These are phyloP conservation scores for Netelia inedita DNA, from an alignment of 2,888 invertebrate genomes.

Conservation along the genomic window DNA sequence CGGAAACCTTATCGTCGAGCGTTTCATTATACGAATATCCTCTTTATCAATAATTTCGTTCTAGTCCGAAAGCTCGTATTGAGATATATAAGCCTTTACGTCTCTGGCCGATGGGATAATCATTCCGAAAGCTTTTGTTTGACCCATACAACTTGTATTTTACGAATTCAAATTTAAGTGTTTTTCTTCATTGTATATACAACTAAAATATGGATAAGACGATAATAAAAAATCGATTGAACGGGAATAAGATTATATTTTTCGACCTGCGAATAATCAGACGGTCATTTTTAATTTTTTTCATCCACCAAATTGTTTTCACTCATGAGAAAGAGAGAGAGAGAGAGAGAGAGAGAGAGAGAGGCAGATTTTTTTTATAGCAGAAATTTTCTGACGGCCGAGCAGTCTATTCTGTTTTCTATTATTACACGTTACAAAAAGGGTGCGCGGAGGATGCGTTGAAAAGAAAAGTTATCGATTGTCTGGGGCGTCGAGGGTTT, in stretches of 20 bases:
- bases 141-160: background rate
- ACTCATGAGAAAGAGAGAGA: too few relatives aligned
- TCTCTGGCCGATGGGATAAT: background rate
- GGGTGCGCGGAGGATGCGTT: background rate
- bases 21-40: slow-evolving; percentile 20
- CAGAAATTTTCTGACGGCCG: background rate
- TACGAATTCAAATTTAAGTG: slow-evolving; percentile 2
- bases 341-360: too few relatives aligned
- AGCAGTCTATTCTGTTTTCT: background rate
- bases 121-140: slow-evolving; percentile 2
- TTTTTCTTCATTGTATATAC: background rate
- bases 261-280: too few relatives aligned
- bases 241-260: background rate
- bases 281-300: background rate
- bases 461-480: background rate
- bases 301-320: too few relatives aligned
- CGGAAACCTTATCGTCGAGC: background rate
- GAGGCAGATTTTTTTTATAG: background rate
- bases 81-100: background rate
- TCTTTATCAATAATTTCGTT: background rate
- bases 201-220: background rate
- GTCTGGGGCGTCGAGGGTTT: background rate
- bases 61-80: background rate
- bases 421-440: background rate
- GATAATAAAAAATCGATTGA: background rate